Evolutionary conservation across 1,140 invertebrate genomes (phyloP).

Genomic region (Samia ricini): DNA sequence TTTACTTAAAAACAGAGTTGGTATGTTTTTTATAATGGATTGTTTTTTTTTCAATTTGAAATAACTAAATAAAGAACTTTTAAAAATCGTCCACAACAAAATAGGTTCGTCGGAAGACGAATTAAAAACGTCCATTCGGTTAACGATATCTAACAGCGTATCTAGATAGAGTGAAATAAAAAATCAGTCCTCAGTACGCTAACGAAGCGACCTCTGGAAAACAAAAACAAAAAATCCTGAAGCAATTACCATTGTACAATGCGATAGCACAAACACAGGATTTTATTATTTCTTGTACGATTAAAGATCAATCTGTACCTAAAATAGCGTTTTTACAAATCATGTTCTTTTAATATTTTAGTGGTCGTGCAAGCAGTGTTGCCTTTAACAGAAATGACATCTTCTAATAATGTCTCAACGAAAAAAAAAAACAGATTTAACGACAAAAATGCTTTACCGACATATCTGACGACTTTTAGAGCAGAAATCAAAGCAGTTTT

Average conservation of each 20-base stretch:
- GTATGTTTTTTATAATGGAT: too few relatives aligned
- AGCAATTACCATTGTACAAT: constrained; percentile 18
- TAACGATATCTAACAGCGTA: background rate
- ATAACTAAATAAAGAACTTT: too few relatives aligned
- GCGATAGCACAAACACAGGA: constrained; percentile 16
- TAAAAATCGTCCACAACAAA: background rate
- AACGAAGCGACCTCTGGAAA: constrained; percentile 19
- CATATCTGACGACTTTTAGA: too few relatives aligned
- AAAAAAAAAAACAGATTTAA: too few relatives aligned
- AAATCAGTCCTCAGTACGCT: constrained; percentile 22
- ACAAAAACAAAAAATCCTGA: constrained; percentile 18
- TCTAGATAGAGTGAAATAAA: constrained; percentile 17
- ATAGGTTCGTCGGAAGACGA: background rate
- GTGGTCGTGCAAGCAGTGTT: too few relatives aligned
- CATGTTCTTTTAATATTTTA: too few relatives aligned
- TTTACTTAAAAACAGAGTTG: too few relatives aligned
- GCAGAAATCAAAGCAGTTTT: too few relatives aligned
- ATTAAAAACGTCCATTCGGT: background rate
- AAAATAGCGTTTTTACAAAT: background rate
- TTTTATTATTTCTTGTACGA: background rate
- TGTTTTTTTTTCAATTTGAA: too few relatives aligned
- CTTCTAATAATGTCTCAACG: too few relatives aligned
- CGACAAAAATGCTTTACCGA: too few relatives aligned
- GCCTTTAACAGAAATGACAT: too few relatives aligned
- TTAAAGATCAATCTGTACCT: background rate